Conservation (phyloP, 2,888 invertebrate genomes). For the Pimpla rufipes region DNA sequence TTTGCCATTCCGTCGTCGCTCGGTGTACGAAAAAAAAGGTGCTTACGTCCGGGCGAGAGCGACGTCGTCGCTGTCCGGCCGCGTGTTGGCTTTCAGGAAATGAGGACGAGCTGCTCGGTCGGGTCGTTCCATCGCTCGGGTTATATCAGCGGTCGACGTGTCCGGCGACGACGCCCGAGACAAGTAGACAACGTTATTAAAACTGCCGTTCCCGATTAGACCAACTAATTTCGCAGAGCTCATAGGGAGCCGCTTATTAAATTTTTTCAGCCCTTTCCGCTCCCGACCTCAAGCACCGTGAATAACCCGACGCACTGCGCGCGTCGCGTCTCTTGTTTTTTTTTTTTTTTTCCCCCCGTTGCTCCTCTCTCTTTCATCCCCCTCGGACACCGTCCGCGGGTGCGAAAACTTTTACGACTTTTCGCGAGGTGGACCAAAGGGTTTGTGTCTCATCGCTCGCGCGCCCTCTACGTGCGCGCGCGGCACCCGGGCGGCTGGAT, state of each 20-base stretch:
- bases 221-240: conserved; percentile 74
- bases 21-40: neutral
- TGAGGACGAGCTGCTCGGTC: neutral
- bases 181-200: conserved; percentile 71
- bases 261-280: conserved; percentile 69
- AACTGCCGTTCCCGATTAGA: conserved; percentile 76
- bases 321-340: conserved; percentile 44
- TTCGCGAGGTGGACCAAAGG: conserved; percentile 64
- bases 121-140: neutral
- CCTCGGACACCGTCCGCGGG: conserved; percentile 53
- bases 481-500: conserved; percentile 23
- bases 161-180: neutral
- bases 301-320: conserved; percentile 54
- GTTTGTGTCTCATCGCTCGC: conserved; percentile 61
- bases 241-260: conserved; percentile 72
- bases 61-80: neutral
- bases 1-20: neutral
- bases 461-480: conserved; percentile 28
- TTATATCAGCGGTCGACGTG: conserved; percentile 1
- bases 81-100: conserved; percentile 7
- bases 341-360: too few relatives aligned
- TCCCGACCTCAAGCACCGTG: conserved; percentile 31
- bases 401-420: conserved; percentile 69
- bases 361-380: conserved; percentile 2
- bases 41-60: neutral